Conservation (phyloP, 2,888 invertebrate species). For the Spilarctia lutea region DNA sequence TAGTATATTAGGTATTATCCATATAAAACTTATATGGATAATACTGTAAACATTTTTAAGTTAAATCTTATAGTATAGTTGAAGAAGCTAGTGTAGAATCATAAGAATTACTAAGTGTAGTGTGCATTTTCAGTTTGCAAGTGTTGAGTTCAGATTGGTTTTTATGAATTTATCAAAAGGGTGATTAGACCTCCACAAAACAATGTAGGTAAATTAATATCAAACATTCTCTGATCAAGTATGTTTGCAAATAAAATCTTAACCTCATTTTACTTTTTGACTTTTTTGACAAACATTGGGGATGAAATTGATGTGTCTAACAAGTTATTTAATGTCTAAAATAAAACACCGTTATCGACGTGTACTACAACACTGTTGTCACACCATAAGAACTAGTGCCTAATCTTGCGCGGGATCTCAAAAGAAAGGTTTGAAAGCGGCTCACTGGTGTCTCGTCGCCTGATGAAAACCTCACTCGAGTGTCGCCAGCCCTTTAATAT, state of each 20-base stretch:
- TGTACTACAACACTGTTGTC: slow-evolving; percentile 59
- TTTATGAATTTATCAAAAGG: not conserved
- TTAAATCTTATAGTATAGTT: not conserved
- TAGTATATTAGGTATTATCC: too few species aligned
- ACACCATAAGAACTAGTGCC: slow-evolving; percentile 81
- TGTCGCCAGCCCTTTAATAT: slow-evolving; percentile 80
- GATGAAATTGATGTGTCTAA: not conserved
- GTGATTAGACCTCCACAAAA: not conserved
- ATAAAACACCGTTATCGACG: not conserved
- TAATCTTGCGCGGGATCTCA: slow-evolving; percentile 84
- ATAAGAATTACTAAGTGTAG: not conserved
- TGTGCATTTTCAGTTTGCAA: not conserved
- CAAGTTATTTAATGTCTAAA: not conserved
- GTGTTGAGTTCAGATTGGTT: not conserved
- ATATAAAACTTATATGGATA: too few species aligned
- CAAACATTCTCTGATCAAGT: not conserved
- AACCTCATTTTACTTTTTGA: not conserved
- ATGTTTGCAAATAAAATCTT: not conserved
- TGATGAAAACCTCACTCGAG: slow-evolving; percentile 83
- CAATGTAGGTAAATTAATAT: not conserved
- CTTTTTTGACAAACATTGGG: not conserved
- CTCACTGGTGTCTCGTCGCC: slow-evolving; percentile 74
- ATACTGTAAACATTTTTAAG: not conserved
- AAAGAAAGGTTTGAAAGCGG: slow-evolving; percentile 81
- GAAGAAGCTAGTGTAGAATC: not conserved